A percentile compares a stretch with the other conserved stretches of the same genome.
Evolutionary conservation across 2,888 invertebrate genomes (phyloP).

Genomic region (Agrochola lychnidis): DNA sequence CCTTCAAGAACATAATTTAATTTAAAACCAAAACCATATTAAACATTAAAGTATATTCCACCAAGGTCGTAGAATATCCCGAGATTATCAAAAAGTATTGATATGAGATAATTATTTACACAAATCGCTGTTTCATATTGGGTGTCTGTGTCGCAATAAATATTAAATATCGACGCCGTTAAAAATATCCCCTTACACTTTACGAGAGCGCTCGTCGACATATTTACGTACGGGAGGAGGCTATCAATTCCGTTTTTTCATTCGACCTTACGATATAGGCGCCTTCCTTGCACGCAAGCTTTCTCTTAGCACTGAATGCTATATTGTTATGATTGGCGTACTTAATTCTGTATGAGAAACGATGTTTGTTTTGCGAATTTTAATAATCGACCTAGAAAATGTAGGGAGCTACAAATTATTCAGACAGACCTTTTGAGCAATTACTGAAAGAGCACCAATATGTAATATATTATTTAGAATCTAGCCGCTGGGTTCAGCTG

Average conservation of each 20-base stretch:
- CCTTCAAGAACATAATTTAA: neutral
- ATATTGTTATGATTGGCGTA: constrained; percentile 67
- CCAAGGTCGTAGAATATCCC: constrained; percentile 43
- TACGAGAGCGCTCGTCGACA: constrained; percentile 88
- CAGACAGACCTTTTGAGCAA: constrained; percentile 8
- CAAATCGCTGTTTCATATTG: constrained; percentile 88
- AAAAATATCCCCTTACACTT: constrained; percentile 90
- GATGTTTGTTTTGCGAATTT: constrained; percentile 36
- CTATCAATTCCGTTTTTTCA: constrained; percentile 87
- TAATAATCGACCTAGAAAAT: constrained; percentile 33
- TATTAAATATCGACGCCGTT: constrained; percentile 90
- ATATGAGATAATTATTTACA: constrained; percentile 82
- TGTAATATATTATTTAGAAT: constrained; percentile 11
- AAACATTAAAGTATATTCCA: constrained; percentile 21
- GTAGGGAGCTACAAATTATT: constrained; percentile 6
- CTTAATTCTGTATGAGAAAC: constrained; percentile 51
- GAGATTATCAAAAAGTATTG: constrained; percentile 70
- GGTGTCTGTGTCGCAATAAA: constrained; percentile 89
- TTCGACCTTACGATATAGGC: constrained; percentile 75
- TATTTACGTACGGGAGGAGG: constrained; percentile 87
- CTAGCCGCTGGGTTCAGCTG: constrained; percentile 36
- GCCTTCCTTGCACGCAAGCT: constrained; percentile 77
- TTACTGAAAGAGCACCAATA: neutral
- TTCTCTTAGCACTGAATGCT: constrained; percentile 76
- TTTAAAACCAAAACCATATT: neutral